These are phyloP conservation scores for Sterna hirundo DNA, from an alignment of 2,113 vertebrate genomes.

Conservation along the genomic window DNA sequence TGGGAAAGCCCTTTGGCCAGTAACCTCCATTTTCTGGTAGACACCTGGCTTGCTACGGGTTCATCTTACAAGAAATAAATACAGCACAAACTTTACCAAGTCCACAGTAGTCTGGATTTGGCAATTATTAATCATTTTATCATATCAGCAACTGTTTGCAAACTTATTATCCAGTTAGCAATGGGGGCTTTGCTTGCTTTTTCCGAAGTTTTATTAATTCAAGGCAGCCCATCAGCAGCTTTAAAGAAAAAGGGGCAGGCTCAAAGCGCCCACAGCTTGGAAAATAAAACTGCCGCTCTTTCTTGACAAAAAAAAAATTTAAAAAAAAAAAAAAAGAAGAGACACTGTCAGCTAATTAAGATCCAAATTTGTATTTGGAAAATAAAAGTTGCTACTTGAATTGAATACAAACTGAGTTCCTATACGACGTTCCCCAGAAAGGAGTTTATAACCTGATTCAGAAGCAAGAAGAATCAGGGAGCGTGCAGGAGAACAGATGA, in stretches of 20 bases:
- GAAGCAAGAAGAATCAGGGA: background rate
- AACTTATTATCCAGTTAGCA: background rate
- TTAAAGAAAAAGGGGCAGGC: background rate
- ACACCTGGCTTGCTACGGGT: background rate
- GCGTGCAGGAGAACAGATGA: rapidly evolving
- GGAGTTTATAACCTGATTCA: background rate
- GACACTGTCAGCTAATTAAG: background rate
- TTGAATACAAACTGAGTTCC: background rate
- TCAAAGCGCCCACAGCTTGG: background rate
- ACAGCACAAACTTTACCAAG: background rate
- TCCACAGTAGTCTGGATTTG: background rate
- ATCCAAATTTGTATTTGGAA: background rate
- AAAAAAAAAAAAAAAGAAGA: background rate
- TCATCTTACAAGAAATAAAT: background rate
- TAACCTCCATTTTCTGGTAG: background rate
- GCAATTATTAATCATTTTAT: background rate
- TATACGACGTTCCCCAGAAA: background rate
- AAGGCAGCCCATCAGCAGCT: background rate
- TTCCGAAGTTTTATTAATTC: background rate
- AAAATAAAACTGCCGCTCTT: background rate
- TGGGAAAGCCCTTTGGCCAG: background rate
- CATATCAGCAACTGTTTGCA: background rate
- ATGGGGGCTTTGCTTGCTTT: background rate
- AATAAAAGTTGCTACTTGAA: background rate
- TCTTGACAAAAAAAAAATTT: background rate